Evolutionary conservation across 1,140 invertebrate genomes (phyloP).

Genomic region (Heterodera carotae): DNA sequence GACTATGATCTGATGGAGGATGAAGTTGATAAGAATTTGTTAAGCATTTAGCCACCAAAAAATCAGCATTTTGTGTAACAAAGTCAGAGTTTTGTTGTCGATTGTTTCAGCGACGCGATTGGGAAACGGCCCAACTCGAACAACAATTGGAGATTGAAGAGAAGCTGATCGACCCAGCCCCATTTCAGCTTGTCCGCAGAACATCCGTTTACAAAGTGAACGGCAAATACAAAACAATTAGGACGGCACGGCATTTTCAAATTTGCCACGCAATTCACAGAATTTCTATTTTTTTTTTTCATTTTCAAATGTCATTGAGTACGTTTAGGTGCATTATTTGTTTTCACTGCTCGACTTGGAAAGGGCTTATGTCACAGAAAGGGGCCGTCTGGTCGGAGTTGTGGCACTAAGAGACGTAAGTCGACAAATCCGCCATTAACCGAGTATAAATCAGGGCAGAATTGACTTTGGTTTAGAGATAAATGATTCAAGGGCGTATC

Average conservation of each 20-base stretch:
- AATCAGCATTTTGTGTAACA: too few relatives aligned
- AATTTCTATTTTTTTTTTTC: too few relatives aligned
- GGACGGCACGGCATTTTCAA: too few relatives aligned
- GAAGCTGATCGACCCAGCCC: slow-evolving; percentile 91
- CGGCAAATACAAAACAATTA: too few relatives aligned
- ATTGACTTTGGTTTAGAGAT: too few relatives aligned
- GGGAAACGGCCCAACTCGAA: slow-evolving; percentile 70
- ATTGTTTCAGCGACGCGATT: slow-evolving; percentile 55
- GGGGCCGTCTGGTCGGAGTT: slow-evolving; percentile 90
- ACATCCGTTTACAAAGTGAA: slow-evolving; percentile 84
- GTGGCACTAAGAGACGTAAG: slow-evolving; percentile 89
- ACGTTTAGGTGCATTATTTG: slow-evolving; percentile 77
- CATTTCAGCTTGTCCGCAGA: slow-evolving; percentile 94
- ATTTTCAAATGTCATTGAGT: too few relatives aligned
- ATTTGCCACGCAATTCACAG: too few relatives aligned
- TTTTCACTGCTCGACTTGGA: slow-evolving; percentile 95
- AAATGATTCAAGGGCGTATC: too few relatives aligned
- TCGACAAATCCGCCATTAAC: neutral
- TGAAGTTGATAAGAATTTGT: slow-evolving; percentile 40
- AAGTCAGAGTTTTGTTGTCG: too few relatives aligned
- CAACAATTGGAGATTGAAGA: slow-evolving; percentile 79
- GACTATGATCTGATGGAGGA: slow-evolving; percentile 60
- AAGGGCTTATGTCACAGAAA: slow-evolving; percentile 94
- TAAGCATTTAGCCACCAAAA: too few relatives aligned
- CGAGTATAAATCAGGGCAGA: too few relatives aligned